Evolutionary conservation across 1,140 invertebrate genomes (phyloP), one percentile per base, ranked within the genome.

Genomic region (Oncopeltus fasciatus): DNA sequence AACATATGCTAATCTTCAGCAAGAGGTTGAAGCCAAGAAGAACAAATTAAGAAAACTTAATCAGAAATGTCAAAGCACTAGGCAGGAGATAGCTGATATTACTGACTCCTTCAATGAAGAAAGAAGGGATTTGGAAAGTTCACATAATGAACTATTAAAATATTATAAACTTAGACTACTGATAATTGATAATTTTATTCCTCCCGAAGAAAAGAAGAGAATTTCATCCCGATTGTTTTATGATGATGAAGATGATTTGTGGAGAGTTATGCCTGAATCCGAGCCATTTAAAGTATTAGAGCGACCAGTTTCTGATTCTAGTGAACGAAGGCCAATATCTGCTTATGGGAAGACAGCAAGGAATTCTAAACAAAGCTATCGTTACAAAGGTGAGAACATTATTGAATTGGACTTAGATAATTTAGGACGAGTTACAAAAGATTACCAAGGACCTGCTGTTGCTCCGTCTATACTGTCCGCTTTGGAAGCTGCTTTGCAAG

Each of bases 131-230:
- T 70, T 92, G 24, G 88, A 92, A 71, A 80, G 85, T 71, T 85
- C 85, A 1, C 86, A 90, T 68, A 83, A 86, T 70, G 84, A 89
- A 67, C 78, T 93, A 29, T 86, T 84, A 1, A 83, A 86, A 68
- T 79, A 88, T 68, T 73, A 92, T 51, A 87, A 90, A 67, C 76
- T 88, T n/a, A 83, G 85, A 62, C 83, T 89, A 70, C 77, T 96
- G 11, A 88, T 97, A 46, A 94, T 98, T 62, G 94, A 98, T 69
- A 96, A 96, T 74, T 98, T 99, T 73, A 92, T 99, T 70, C 94
- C 95, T 12, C 78, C 83, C 9, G 59, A 65, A 61, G 64, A 96
- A 53, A 87, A 91, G 68, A 82, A 85, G 51, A 85, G 88, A 68
- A 82, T 97, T n/a, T 78, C 86, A 67, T 83, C 74, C 67, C 82